Evolutionary conservation across 2,888 invertebrate species (phyloP).

Genomic region (Busseola fusca): DNA sequence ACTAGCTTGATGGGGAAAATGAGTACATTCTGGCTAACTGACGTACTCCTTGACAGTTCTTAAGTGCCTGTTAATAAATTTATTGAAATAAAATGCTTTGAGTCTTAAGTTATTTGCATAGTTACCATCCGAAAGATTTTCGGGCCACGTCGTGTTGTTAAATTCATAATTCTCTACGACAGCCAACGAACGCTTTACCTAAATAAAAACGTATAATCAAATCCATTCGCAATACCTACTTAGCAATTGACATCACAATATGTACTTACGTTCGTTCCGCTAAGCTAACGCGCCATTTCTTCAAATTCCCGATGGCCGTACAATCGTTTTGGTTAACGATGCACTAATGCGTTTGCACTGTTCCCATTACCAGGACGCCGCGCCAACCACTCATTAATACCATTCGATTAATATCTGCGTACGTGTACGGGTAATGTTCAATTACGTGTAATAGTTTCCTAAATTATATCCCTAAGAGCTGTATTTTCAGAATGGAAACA

Average conservation of each 20-base stretch:
- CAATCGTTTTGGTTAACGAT: slow-evolving; percentile 81
- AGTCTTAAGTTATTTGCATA: not conserved
- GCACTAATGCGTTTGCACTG: slow-evolving; percentile 86
- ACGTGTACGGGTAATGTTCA: slow-evolving; percentile 37
- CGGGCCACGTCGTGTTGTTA: too few relatives aligned
- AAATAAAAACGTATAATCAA: not conserved
- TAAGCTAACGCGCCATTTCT: slow-evolving; percentile 58
- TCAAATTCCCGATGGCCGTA: slow-evolving; percentile 61
- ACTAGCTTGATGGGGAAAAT: not conserved
- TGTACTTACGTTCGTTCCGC: slow-evolving; percentile 42
- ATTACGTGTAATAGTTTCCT: slow-evolving; percentile 36
- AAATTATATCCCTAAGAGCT: slow-evolving; percentile 14
- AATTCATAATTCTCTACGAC: not conserved
- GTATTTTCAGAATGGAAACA: slow-evolving; percentile 10
- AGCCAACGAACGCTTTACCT: not conserved
- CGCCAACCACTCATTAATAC: slow-evolving; percentile 71
- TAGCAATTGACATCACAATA: slow-evolving; percentile 32
- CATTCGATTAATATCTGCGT: slow-evolving; percentile 67
- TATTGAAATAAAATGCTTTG: not conserved
- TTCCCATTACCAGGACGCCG: slow-evolving; percentile 73
- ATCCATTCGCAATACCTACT: slow-evolving; percentile 21
- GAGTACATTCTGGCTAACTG: not conserved
- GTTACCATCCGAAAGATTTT: too few relatives aligned
- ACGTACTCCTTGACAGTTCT: not conserved
- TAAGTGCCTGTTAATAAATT: not conserved